phyloP scores from a whole-genome alignment of 2,113 vertebrate genomes.

The Turnix velox region DNA sequence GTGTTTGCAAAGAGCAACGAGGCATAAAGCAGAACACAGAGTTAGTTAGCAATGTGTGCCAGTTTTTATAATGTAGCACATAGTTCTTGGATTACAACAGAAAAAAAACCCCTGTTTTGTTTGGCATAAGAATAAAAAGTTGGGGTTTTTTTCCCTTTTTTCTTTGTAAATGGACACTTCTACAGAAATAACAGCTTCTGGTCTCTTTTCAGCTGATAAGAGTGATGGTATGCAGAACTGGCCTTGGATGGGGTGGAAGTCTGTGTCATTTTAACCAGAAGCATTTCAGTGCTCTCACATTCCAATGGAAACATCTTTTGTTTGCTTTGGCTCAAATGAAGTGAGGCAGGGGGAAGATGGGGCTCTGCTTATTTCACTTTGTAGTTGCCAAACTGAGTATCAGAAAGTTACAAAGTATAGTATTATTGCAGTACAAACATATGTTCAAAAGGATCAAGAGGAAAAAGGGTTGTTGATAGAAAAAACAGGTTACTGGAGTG shows the following conservation, averaged over 20 bases:
- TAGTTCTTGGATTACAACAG: conserved; percentile 31
- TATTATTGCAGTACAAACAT: not conserved
- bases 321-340: conserved; percentile 42
- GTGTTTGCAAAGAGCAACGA: not conserved
- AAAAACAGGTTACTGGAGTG: not conserved
- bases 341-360: not conserved
- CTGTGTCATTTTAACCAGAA: not conserved
- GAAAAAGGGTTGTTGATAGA: not conserved
- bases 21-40: not conserved
- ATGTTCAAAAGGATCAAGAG: not conserved
- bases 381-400: not conserved
- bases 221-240: not conserved
- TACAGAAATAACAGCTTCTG: conserved; percentile 38
- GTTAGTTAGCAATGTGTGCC: not conserved
- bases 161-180: not conserved
- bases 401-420: not conserved
- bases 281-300: not conserved
- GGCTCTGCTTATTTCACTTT: not conserved
- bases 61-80: not conserved
- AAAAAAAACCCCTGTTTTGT: conserved; percentile 54
- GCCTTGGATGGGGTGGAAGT: not conserved
- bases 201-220: conserved; percentile 59
- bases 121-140: conserved; percentile 63
- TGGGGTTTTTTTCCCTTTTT: not conserved
- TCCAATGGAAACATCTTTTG: conserved; percentile 37